Percentiles rank a stretch among this genome's conserved stretches.
These are phyloP conservation scores for Hetaerina americana DNA, from an alignment of 1,140 invertebrate species.

Conservation along the genomic window DNA sequence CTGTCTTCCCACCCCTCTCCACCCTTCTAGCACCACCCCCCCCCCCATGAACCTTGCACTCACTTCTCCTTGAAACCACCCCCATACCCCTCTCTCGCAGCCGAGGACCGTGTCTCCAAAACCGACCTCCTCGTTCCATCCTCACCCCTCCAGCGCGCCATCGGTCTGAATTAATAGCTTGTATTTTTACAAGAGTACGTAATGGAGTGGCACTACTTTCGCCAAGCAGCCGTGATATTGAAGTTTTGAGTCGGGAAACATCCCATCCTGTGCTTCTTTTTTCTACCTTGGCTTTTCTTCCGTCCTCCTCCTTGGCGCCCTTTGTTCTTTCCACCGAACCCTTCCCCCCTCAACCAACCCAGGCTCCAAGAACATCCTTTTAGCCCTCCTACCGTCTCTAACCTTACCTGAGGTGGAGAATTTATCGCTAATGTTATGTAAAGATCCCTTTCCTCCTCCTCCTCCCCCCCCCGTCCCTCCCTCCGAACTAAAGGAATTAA, in stretches of 20 bases:
- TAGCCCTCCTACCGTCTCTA: no score
- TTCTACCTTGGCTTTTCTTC: not conserved
- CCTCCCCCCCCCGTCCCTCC: no score
- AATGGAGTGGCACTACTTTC: not conserved
- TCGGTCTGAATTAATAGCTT: not conserved
- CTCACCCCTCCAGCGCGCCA: not conserved
- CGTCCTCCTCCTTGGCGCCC: not conserved
- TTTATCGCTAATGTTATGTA: not conserved
- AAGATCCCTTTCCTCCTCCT: no score
- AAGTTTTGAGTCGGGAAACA: not conserved
- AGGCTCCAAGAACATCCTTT: no score
- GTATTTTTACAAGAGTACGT: not conserved
- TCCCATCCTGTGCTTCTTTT: not conserved
- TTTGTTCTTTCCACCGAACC: not conserved
- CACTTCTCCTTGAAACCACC: no score
- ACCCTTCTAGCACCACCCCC: not conserved
- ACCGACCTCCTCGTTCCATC: not conserved
- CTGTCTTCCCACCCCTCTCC: not conserved
- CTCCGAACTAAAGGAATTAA: not conserved
- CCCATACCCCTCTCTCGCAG: no score
- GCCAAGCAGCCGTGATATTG: not conserved
- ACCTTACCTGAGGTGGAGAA: not conserved
- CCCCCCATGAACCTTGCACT: no score
- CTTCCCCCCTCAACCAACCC: no score
- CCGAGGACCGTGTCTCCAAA: no score